A percentile compares a stretch with the other conserved stretches of the same genome.
Conservation (phyloP, 1,140 invertebrate species). For the Sycophila sp. region DNA sequence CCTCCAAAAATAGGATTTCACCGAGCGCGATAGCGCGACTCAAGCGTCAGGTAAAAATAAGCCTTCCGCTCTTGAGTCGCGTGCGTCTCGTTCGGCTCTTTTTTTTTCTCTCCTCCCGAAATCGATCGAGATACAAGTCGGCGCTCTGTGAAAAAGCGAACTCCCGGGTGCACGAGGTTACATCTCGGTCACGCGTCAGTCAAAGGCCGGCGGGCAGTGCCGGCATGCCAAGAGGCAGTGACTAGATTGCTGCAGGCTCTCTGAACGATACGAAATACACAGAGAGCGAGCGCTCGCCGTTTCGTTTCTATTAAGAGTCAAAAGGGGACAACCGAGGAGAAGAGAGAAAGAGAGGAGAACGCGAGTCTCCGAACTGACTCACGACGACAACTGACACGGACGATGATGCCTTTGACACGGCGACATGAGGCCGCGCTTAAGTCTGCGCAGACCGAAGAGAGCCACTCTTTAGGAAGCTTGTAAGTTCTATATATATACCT, state of each 20-base stretch:
- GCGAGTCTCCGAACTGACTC: slow-evolving; percentile 38
- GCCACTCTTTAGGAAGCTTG: neutral
- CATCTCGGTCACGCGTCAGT: slow-evolving; percentile 38
- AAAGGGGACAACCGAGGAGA: slow-evolving; percentile 42
- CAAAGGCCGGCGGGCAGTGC: slow-evolving; percentile 11
- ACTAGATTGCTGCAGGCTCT: slow-evolving; percentile 40
- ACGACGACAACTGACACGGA: neutral
- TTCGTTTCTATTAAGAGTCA: slow-evolving; percentile 60
- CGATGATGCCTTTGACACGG: slow-evolving; percentile 34
- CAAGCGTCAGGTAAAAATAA: slow-evolving; percentile 29
- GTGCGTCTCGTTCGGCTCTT: neutral
- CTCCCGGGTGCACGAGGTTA: slow-evolving; percentile 35
- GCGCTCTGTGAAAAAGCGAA: too few species aligned
- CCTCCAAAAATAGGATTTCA: slow-evolving; percentile 17
- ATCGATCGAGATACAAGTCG: slow-evolving; percentile 40
- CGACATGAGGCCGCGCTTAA: slow-evolving; percentile 60
- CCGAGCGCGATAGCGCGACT: neutral
- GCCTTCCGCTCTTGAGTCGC: too few species aligned
- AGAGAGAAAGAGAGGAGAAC: slow-evolving; percentile 45
- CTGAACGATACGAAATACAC: slow-evolving; percentile 35
- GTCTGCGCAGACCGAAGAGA: neutral
- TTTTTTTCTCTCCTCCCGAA: neutral
- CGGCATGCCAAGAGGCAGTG: slow-evolving; percentile 30
- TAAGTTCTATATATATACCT: neutral
- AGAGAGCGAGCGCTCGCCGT: neutral